Evolutionary conservation across 2,113 vertebrate species (phyloP), one percentile per base, ranked within the genome.

Genomic region (Leiothrix lutea): DNA sequence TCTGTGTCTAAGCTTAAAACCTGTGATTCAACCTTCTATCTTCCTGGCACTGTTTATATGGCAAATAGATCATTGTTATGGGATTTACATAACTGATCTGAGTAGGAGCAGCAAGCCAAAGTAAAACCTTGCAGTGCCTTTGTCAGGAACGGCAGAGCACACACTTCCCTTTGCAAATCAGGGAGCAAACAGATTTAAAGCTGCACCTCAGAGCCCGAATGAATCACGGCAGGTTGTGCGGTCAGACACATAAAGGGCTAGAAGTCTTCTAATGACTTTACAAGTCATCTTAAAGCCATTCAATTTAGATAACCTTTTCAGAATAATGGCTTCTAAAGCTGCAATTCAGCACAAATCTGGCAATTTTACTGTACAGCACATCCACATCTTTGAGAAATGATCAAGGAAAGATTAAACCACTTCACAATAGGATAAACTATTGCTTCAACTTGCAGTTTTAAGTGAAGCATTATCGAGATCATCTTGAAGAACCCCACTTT

Each of bases 291-390:
- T 85, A 82, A 89, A 95, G 86, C 83, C 87, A 94, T 92, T 89
- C 86, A 40, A 64, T 93, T 95, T 92, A 95, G 93, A 90, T 95
- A 96, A 96, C 94, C 94, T 96, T 95, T 96, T 92, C 92, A 88
- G 92, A 97, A 96, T 96, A 95, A 96, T 94, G 84, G 81, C 50
- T 84, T 94, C 88, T 88, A 93, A 96, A 94, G 92, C 78, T 95
- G 94, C 95, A 95, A 90, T 96, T 97, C 96, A 96, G 96, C 96
- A 96, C 92, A 97, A 95, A 95, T 82, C 94, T 87, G 84, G 90
- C 94, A 77, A 93, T 92, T 96, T 92, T 93, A 94, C 92, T 94
- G 87, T 90, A 70, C 60, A 72, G 91, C 73, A 90, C 90, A 95
- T 95, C 75, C 92, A 77, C 95, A 85, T 94, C 92, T 91, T 82